phyloP scores from a whole-genome alignment of 1,140 invertebrate genomes.

The Leptinotarsa defecta region DNA sequence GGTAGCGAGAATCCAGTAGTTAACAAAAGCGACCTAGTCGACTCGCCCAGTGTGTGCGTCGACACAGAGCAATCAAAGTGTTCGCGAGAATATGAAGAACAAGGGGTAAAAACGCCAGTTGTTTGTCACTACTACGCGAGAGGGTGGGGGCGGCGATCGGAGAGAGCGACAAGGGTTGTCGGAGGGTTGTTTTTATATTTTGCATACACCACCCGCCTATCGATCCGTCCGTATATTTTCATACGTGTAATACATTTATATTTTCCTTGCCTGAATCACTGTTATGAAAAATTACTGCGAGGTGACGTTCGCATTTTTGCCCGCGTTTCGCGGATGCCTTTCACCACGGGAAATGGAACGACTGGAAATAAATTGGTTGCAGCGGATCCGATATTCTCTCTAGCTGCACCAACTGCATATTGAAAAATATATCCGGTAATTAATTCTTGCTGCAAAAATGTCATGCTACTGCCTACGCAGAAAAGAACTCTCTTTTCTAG shows the following conservation, averaged over 20 bases:
- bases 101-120: slow-evolving; percentile 43
- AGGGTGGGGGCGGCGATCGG: slow-evolving; percentile 32
- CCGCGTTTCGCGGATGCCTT: not conserved
- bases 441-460: no score
- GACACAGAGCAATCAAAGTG: slow-evolving; percentile 40
- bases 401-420: no score
- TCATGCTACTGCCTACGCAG: no score
- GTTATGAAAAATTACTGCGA: slow-evolving; percentile 42
- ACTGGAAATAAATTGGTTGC: slow-evolving; percentile 3
- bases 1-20: not conserved
- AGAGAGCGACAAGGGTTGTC: slow-evolving; percentile 25
- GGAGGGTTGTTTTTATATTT: slow-evolving; percentile 48
- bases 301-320: slow-evolving; percentile 32
- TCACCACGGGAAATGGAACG: not conserved
- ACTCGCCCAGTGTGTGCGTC: slow-evolving; percentile 16
- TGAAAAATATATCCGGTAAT: no score
- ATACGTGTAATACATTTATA: slow-evolving; percentile 46
- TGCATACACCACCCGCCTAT: slow-evolving; percentile 38
- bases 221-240: slow-evolving; percentile 43
- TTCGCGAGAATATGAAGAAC: slow-evolving; percentile 34
- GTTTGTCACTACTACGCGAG: slow-evolving; percentile 42
- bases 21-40: not conserved
- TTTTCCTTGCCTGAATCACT: slow-evolving; percentile 39
- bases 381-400: not conserved
- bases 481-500: no score